Evolutionary conservation across 1,140 invertebrate genomes (phyloP).

Genomic region (Trichonephila clavipes): DNA sequence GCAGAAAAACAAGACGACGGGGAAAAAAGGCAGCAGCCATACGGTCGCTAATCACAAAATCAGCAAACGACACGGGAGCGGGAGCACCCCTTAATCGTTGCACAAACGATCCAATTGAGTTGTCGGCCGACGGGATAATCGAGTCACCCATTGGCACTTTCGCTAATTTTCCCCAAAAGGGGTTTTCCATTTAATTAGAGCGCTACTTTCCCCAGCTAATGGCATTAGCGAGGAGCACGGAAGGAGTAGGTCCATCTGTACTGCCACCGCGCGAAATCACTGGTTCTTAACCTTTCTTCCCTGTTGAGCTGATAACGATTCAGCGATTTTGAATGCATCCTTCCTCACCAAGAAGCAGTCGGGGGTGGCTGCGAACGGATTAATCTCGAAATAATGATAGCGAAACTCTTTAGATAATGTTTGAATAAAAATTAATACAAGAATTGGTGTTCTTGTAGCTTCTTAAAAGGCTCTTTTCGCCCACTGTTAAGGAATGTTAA

Average conservation of each 20-base stretch:
- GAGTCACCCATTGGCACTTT: neutral
- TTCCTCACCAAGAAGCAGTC: no score
- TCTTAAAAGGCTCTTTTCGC: no score
- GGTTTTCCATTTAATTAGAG: conserved; percentile 61
- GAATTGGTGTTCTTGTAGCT: no score
- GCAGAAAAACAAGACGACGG: neutral
- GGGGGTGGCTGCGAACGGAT: no score
- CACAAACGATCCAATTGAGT: conserved; percentile 67
- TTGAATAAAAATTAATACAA: no score
- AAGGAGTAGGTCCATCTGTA: conserved; percentile 9
- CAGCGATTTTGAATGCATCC: no score
- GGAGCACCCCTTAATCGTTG: conserved; percentile 48
- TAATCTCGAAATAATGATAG: no score
- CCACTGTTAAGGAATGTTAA: no score
- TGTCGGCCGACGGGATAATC: conserved; percentile 40
- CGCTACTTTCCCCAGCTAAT: neutral
- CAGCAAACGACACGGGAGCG: conserved; percentile 17
- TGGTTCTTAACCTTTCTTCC: neutral
- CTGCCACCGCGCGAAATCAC: no score
- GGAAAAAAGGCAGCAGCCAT: neutral
- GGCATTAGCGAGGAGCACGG: neutral
- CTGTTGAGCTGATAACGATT: no score
- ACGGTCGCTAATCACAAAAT: conserved; percentile 46
- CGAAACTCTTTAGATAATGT: no score
- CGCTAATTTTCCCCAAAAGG: conserved; percentile 53